phyloP scores from a whole-genome alignment of 2,113 vertebrate species.

The Tragelaphus strepsiceros region DNA sequence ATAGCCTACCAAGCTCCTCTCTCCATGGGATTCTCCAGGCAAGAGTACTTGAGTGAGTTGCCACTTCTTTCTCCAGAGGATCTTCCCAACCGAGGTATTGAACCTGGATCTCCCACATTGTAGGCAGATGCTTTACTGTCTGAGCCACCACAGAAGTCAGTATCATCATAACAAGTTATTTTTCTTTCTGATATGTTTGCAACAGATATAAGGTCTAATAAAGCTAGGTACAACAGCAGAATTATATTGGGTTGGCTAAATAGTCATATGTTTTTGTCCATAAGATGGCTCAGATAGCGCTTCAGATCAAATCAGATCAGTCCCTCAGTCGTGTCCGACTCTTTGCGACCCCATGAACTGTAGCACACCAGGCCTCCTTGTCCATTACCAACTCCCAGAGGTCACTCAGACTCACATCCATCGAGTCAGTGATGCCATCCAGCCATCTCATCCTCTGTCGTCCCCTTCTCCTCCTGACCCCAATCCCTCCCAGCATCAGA shows the following conservation, averaged over 20 bases:
- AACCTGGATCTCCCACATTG: background rate
- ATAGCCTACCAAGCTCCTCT: background rate
- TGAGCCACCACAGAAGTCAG: background rate
- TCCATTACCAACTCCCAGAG: too few species aligned
- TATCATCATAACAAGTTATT: background rate
- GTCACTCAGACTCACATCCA: too few species aligned
- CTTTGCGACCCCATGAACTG: too few species aligned
- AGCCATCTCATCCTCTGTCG: too few species aligned
- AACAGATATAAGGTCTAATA: background rate
- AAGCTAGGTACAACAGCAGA: background rate
- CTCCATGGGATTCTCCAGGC: background rate
- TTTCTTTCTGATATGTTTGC: background rate
- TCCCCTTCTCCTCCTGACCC: too few species aligned
- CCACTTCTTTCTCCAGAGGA: background rate
- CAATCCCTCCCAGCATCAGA: too few species aligned
- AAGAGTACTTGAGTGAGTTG: background rate
- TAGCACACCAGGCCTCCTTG: too few species aligned
- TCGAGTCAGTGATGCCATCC: too few species aligned
- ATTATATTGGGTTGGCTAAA: background rate
- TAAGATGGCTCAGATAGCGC: background rate
- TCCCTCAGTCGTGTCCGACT: too few species aligned
- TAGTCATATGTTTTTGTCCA: background rate
- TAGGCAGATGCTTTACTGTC: rapidly evolving
- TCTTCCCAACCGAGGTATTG: background rate
- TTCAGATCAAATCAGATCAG: too few species aligned